A percentile compares a stretch with the other conserved stretches of the same genome.
Conservation (phyloP, 2,797 vertebrate species). For the Hydrolagus colliei region DNA sequence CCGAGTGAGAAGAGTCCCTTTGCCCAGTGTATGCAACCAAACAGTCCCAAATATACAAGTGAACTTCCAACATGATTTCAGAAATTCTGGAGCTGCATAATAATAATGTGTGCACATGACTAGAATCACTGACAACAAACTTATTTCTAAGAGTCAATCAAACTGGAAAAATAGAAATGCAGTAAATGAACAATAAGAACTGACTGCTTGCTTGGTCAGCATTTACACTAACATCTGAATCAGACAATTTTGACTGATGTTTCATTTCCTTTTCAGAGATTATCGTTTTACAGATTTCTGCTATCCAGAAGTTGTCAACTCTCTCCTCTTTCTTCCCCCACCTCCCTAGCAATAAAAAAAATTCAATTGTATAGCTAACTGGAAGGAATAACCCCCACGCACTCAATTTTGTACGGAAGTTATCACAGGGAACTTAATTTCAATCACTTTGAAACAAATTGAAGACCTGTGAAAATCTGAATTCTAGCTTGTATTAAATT, state of each 20-base stretch:
- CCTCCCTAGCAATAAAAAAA: not conserved
- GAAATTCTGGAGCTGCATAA: not conserved
- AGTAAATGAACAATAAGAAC: not conserved
- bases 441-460: not conserved
- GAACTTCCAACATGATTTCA: not conserved
- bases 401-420: not conserved
- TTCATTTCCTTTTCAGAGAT: not conserved
- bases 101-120: not conserved
- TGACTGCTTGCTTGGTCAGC: not conserved
- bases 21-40: too few species aligned
- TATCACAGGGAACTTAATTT: too few species aligned
- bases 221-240: constrained; percentile 2
- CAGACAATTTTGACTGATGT: not conserved
- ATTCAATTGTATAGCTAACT: not conserved
- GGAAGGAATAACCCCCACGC: not conserved
- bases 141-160: not conserved
- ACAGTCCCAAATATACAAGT: too few species aligned
- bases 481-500: not conserved
- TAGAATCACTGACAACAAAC: not conserved
- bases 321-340: not conserved
- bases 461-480: not conserved
- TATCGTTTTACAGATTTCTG: not conserved
- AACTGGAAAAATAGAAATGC: not conserved
- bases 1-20: too few species aligned
- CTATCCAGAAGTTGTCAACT: not conserved